phyloP scores from a whole-genome alignment of 2,888 invertebrate genomes.

The Xestia sexstrigata region DNA sequence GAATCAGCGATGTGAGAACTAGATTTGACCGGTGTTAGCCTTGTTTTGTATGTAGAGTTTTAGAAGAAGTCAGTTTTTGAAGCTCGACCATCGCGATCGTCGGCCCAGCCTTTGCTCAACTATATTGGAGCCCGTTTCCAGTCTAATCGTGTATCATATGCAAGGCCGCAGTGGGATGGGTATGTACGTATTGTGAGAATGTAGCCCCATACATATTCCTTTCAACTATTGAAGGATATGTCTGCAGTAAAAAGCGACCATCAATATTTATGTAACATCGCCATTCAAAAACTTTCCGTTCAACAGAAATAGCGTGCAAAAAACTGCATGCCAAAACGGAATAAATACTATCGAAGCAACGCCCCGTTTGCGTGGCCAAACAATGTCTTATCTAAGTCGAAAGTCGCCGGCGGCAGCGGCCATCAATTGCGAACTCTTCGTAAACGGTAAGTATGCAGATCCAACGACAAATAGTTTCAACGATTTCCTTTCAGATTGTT shows the following conservation, averaged over 20 bases:
- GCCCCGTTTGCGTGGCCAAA: slow-evolving; percentile 51
- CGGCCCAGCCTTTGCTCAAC: not conserved
- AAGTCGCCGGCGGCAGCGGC: slow-evolving; percentile 62
- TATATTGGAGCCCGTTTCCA: not conserved
- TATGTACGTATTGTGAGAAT: not conserved
- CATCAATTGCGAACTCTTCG: slow-evolving; percentile 70
- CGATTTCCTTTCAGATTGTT: slow-evolving; percentile 59
- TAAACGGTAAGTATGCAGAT: slow-evolving; percentile 70
- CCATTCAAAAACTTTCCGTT: not conserved
- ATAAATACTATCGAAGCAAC: slow-evolving; percentile 31
- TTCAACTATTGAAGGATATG: not conserved
- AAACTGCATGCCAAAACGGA: slow-evolving; percentile 22
- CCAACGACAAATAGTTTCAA: slow-evolving; percentile 67
- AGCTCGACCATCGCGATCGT: not conserved
- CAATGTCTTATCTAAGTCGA: slow-evolving; percentile 65
- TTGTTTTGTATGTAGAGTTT: no score
- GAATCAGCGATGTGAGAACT: slow-evolving; percentile 10
- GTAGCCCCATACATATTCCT: not conserved
- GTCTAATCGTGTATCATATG: not conserved
- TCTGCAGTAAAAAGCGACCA: not conserved
- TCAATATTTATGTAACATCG: not conserved
- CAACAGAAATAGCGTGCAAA: slow-evolving; percentile 22
- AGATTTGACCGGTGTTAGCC: not conserved
- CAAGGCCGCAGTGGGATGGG: not conserved
- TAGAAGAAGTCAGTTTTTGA: not conserved